Conservation (phyloP, 2,113 vertebrate genomes). For the Diglossa brunneiventris region DNA sequence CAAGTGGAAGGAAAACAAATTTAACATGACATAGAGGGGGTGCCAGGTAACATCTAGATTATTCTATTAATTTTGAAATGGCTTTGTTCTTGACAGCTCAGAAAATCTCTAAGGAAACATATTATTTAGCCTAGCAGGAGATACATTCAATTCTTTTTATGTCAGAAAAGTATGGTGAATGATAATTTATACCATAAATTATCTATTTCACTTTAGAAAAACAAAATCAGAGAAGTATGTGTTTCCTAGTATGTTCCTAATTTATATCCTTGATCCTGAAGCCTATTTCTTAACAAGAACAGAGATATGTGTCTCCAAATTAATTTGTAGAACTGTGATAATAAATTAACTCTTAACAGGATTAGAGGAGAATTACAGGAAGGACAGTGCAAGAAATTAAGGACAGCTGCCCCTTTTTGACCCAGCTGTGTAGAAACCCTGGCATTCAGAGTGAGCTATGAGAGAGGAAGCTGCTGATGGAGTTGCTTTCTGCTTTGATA, state of each 20-base stretch:
- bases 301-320: background rate
- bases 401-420: background rate
- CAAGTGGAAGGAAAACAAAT: background rate
- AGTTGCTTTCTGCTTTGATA: background rate
- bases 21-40: background rate
- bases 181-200: background rate
- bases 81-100: background rate
- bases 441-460: background rate
- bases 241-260: background rate
- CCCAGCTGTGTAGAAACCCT: background rate
- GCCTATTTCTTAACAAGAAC: background rate
- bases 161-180: background rate
- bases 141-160: background rate
- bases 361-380: background rate
- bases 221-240: background rate
- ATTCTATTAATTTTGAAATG: background rate
- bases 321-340: background rate
- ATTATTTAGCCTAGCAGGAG: background rate
- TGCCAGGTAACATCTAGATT: background rate
- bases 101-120: background rate
- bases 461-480: background rate
- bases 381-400: background rate
- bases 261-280: background rate
- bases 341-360: background rate
- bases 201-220: background rate